Percentiles rank a stretch among this genome's conserved stretches.
These are phyloP conservation scores for Myotis daubentonii DNA, from an alignment of 2,797 vertebrate genomes.

Conservation along the genomic window DNA sequence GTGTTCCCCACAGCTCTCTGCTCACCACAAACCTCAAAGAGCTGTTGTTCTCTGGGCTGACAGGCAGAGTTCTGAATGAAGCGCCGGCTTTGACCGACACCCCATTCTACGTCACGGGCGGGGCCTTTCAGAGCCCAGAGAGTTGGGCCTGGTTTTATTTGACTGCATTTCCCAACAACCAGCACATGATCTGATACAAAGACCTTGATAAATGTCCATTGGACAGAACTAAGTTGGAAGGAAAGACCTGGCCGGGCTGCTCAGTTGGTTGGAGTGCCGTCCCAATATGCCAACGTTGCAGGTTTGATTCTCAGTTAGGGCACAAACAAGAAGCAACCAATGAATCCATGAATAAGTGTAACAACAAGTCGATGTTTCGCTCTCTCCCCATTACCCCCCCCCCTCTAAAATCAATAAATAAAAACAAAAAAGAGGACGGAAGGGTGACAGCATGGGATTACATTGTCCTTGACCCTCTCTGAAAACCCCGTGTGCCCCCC, in stretches of 20 bases:
- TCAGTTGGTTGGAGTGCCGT: not conserved
- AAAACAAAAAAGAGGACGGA: not conserved
- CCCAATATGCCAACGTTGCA: no score
- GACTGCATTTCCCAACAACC: not conserved
- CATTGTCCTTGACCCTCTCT: not conserved
- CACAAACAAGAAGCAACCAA: not conserved
- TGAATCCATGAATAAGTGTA: not conserved
- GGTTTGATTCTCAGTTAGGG: not conserved
- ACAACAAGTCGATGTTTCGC: not conserved
- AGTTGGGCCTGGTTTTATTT: not conserved
- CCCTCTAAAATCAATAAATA: not conserved
- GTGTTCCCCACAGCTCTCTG: accelerated
- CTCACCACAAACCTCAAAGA: not conserved
- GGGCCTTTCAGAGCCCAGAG: not conserved
- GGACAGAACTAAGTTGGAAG: not conserved
- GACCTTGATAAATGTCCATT: not conserved
- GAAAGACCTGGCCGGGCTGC: not conserved
- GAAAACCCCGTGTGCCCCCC: not conserved
- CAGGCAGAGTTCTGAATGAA: not conserved
- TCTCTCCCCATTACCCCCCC: not conserved
- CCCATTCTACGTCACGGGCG: accelerated
- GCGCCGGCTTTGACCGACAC: accelerated
- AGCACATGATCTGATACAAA: not conserved
- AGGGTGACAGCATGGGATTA: not conserved
- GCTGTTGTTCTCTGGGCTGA: accelerated